These are phyloP conservation scores for Metopolophium dirhodum DNA, from an alignment of 1,140 invertebrate species.

Conservation along the genomic window DNA sequence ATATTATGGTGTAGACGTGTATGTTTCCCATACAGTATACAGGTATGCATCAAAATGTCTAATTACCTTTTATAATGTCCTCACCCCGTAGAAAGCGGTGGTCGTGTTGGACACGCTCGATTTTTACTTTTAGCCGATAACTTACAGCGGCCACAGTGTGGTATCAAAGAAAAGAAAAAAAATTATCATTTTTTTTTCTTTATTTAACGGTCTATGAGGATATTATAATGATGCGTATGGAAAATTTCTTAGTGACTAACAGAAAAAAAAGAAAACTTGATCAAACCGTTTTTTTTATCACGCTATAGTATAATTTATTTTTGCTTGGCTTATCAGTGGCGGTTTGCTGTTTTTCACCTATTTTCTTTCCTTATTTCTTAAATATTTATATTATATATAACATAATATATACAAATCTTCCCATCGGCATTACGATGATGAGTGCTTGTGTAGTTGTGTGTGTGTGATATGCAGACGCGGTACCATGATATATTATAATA, in stretches of 20 bases:
- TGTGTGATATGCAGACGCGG: background rate
- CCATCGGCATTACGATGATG: background rate
- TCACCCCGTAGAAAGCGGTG: no score
- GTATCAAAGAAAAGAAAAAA: background rate
- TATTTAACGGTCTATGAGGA: background rate
- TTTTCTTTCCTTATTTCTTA: background rate
- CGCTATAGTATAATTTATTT: background rate
- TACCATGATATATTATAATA: background rate
- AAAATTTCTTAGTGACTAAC: background rate
- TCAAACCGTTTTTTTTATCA: background rate
- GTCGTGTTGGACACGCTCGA: background rate
- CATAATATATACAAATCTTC: background rate
- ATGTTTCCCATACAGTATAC: no score
- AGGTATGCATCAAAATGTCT: background rate
- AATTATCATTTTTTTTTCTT: background rate
- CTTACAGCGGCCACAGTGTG: background rate
- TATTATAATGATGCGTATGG: background rate
- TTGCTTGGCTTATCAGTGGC: slow-evolving; percentile 40
- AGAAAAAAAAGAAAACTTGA: background rate
- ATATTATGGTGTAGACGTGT: background rate
- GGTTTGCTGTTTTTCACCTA: slow-evolving; percentile 19
- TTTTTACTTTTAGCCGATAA: background rate
- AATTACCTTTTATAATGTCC: background rate
- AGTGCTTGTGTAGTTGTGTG: background rate
- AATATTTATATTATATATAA: background rate